These are phyloP conservation scores for Stenolophus ochropezus DNA, from an alignment of 2,888 invertebrate genomes.

Conservation along the genomic window DNA sequence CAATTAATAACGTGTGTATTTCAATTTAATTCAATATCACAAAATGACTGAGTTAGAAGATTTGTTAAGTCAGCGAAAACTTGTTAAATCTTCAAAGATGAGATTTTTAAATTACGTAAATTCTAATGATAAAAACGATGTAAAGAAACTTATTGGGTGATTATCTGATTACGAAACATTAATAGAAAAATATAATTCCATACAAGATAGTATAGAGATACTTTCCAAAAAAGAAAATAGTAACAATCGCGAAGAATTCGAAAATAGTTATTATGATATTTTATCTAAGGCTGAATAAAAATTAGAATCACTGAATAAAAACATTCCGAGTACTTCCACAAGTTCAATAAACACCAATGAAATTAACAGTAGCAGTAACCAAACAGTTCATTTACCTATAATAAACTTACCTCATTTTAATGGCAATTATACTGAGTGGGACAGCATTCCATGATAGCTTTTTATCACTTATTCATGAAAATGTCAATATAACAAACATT, in stretches of 20 bases:
- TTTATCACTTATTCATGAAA: neutral
- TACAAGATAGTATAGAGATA: neutral
- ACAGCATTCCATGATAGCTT: constrained; percentile 45
- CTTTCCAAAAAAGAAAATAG: constrained; percentile 16
- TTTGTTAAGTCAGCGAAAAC: neutral
- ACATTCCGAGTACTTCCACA: neutral
- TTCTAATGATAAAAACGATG: neutral
- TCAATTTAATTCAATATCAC: no score
- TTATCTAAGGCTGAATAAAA: neutral
- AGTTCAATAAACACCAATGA: no score
- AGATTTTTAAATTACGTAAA: constrained; percentile 20
- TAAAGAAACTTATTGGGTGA: constrained; percentile 8
- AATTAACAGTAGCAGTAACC: constrained; percentile 1
- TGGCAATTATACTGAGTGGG: constrained; percentile 41
- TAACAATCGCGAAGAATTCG: constrained; percentile 1
- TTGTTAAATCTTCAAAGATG: constrained; percentile 18
- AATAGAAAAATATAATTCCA: constrained; percentile 20
- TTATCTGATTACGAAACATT: constrained; percentile 10
- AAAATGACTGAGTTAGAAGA: constrained; percentile 1
- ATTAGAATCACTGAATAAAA: neutral
- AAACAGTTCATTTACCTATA: neutral
- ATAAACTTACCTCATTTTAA: constrained; percentile 49
- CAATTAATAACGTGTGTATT: no score
- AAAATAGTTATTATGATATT: no score
- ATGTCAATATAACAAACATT: neutral